Evolutionary conservation across 2,797 vertebrate species (phyloP).

Genomic region (Pseudomugil tenellus): DNA sequence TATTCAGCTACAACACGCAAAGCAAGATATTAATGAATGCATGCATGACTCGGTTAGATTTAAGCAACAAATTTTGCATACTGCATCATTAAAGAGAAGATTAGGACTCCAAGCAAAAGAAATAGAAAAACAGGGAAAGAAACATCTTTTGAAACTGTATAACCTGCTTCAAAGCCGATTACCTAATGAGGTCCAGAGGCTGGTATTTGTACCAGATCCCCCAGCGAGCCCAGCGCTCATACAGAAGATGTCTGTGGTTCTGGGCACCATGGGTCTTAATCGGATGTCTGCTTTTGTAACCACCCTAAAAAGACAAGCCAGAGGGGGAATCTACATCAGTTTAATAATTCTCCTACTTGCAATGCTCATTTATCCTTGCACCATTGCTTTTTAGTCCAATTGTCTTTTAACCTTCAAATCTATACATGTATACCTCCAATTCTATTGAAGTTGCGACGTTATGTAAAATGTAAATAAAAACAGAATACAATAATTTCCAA

Average conservation of each 20-base stretch:
- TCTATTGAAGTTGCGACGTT: too few relatives aligned
- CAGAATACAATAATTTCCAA: too few relatives aligned
- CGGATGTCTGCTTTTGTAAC: conserved; percentile 93
- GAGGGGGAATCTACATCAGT: background rate
- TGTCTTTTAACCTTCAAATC: background rate
- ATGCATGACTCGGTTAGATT: conserved; percentile 17
- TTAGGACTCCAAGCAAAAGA: background rate
- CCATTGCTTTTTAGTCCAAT: background rate
- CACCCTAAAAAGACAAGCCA: conserved; percentile 83
- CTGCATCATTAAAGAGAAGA: conserved; percentile 6
- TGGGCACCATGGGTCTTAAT: conserved; percentile 97
- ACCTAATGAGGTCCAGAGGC: conserved; percentile 98
- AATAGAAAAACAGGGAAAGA: background rate
- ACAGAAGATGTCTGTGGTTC: conserved; percentile 97
- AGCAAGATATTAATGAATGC: background rate
- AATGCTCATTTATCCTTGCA: background rate
- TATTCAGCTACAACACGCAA: conserved; percentile 20
- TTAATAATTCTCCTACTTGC: background rate
- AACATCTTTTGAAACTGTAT: conserved; percentile 7
- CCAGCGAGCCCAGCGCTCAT: conserved; percentile 98
- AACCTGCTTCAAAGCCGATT: conserved; percentile 34
- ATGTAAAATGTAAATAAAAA: too few relatives aligned
- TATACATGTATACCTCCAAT: background rate
- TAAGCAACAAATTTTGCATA: conserved; percentile 2
- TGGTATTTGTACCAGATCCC: conserved; percentile 99